Conservation (phyloP, 2,888 invertebrate species). For the Calameuta idolon region DNA sequence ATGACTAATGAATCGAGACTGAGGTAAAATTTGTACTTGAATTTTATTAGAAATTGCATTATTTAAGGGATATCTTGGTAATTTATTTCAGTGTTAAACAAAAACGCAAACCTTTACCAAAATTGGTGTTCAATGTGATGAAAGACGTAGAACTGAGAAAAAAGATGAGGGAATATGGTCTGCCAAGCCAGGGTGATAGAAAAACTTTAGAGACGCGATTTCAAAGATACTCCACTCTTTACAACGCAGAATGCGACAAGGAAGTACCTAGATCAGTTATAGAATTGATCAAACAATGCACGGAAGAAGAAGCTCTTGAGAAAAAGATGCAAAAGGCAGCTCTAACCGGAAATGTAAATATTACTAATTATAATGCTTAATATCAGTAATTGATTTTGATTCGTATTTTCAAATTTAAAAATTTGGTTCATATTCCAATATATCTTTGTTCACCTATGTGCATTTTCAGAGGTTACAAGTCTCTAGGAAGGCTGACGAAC, state of each 20-base stretch:
- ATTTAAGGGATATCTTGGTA: neutral
- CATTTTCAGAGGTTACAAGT: conserved; percentile 53
- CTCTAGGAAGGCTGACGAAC: conserved; percentile 60
- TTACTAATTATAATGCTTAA: neutral
- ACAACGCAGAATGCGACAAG: conserved; percentile 69
- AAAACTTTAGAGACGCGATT: conserved; percentile 60
- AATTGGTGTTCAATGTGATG: conserved; percentile 68
- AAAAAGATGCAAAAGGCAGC: conserved; percentile 43
- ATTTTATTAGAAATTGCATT: neutral
- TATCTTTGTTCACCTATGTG: conserved; percentile 10
- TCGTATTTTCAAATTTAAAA: conserved; percentile 7
- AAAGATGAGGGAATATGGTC: conserved; percentile 66
- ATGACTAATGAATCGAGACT: conserved; percentile 22
- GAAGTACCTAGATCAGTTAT: conserved; percentile 61
- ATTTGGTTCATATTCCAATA: neutral
- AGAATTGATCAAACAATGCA: conserved; percentile 64
- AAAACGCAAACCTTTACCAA: conserved; percentile 67
- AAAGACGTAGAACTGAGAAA: conserved; percentile 66
- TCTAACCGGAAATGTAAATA: conserved; percentile 20
- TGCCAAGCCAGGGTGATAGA: conserved; percentile 67
- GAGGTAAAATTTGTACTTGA: conserved; percentile 22
- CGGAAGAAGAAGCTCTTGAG: conserved; percentile 63
- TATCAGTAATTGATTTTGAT: conserved; percentile 15
- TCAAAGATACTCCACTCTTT: conserved; percentile 62
- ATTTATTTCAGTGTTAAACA: conserved; percentile 36